Base-by-base conservation (phyloP, 2,888 invertebrate genomes). In the Tuberolachnus salignus region DNA sequence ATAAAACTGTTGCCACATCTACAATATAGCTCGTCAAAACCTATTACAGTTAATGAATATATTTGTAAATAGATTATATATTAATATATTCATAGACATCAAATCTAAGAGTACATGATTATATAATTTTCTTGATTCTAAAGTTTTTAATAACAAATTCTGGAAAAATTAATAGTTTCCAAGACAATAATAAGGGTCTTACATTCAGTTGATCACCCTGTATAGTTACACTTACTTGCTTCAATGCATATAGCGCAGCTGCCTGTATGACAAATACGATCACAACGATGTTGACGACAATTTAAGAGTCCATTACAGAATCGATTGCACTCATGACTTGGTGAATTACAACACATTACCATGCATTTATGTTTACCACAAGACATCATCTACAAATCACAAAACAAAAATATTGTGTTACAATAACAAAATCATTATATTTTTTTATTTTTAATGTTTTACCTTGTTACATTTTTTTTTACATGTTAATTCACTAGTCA, bases 351-450 rank as follows among this genome's bases (percentile, higher is more conserved):
- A 86, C 98, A 98, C 61, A 89, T 87, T 82, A 92, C 91, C 83
- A 93, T 92, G 87, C 98, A 98, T 83, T 94, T 94, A 86, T 97
- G 96, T 34, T 93, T 93, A 0, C 93, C 93, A 85, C 95, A 95
- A 14, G 90, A 90, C 80, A 94, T 88, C 85, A 93, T 92, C 89
- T 91, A 84, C 46, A 83, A 84, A 82, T 82, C 74, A 82, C 55
- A 81, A 67, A 46, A n/a, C n/a, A n/a, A 13, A n/a, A 46, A n/a
- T 10, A 21, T 26, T 9, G 10, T 1, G 2, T 14, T 0, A 42
- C 46, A 13, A 46, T 19, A n/a, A 57, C 64, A 55, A 10, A n/a
- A 11, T 55, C 11, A 21, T 55, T 1, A 53, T 53, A 53, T 53
- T 21, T n/a, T n/a, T n/a, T n/a, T 11, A 11, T 1, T 55, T 11